Evolutionary conservation across 1,140 invertebrate species (phyloP).

Genomic region (Camponotus pennsylvanicus): DNA sequence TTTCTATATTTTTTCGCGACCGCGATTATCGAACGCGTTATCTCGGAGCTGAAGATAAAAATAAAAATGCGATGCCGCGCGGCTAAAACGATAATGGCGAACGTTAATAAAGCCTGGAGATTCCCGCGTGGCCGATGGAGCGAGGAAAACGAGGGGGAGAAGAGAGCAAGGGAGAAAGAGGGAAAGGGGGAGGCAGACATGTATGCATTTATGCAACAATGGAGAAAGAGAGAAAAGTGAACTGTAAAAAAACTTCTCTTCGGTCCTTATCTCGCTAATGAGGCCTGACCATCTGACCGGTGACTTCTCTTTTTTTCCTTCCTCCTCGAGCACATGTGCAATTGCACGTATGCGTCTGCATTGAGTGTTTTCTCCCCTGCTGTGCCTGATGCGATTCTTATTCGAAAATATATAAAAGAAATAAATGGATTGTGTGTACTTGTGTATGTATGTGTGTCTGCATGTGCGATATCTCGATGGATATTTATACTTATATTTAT

Average conservation of each 20-base stretch:
- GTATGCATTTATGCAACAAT: slow-evolving; percentile 25
- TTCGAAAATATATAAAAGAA: background rate
- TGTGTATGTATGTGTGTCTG: too few species aligned
- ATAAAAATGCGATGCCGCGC: slow-evolving; percentile 44
- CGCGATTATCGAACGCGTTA: slow-evolving; percentile 63
- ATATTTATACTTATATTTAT: too few species aligned
- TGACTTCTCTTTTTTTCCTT: slow-evolving; percentile 44
- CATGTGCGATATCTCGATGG: too few species aligned
- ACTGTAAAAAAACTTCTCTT: slow-evolving; percentile 62
- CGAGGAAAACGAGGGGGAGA: slow-evolving; percentile 12
- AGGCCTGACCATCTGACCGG: slow-evolving; percentile 80
- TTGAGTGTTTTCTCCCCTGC: slow-evolving; percentile 33
- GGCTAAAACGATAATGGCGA: slow-evolving; percentile 75
- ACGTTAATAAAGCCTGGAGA: slow-evolving; percentile 76
- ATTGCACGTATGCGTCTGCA: slow-evolving; percentile 56
- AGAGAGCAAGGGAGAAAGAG: background rate
- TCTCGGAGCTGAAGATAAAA: slow-evolving; percentile 53
- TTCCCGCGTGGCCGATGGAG: slow-evolving; percentile 47
- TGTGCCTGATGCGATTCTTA: slow-evolving; percentile 31
- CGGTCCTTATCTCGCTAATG: slow-evolving; percentile 79
- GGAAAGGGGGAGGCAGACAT: background rate
- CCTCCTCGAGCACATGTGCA: background rate
- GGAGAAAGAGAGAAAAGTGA: background rate
- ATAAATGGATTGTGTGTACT: too few species aligned
- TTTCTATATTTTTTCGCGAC: slow-evolving; percentile 37